A percentile compares a stretch with the other conserved stretches of the same genome.
phyloP scores from a whole-genome alignment of 2,888 invertebrate genomes.

The Crossocerus cetratus region DNA sequence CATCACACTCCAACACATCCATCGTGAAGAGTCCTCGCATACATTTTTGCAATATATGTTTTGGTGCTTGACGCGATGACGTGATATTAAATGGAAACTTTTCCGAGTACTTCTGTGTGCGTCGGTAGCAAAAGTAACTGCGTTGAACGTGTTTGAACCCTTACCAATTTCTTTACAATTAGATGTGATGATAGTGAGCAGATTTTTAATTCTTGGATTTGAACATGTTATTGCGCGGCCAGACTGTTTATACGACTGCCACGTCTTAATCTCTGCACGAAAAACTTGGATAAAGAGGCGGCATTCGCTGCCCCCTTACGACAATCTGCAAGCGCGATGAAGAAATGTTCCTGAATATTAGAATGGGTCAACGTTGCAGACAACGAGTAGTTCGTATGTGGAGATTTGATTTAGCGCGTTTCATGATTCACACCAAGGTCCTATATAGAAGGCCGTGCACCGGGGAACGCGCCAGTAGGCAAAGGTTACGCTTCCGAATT shows the following conservation, averaged over 20 bases:
- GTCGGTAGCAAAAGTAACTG: constrained; percentile 23
- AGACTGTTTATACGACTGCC: constrained; percentile 50
- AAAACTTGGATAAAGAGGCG: constrained; percentile 35
- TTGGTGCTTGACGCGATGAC: constrained; percentile 43
- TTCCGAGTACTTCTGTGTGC: constrained; percentile 24
- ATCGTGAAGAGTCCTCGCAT: constrained; percentile 47
- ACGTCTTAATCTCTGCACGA: constrained; percentile 42
- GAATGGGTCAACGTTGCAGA: constrained; percentile 31
- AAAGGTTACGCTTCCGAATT: constrained; percentile 49
- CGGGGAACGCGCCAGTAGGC: constrained; percentile 19
- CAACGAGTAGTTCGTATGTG: constrained; percentile 22
- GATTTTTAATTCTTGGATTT: constrained; percentile 44
- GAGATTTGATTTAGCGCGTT: constrained; percentile 12
- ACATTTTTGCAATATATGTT: constrained; percentile 37
- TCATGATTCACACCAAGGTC: constrained; percentile 6
- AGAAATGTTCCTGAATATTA: constrained; percentile 47
- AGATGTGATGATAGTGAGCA: constrained; percentile 25
- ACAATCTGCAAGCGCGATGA: constrained; percentile 47
- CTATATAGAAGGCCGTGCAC: constrained; percentile 7
- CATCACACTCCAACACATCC: constrained; percentile 26
- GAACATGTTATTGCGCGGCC: constrained; percentile 32
- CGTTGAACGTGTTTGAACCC: constrained; percentile 38
- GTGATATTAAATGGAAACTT: constrained; percentile 24
- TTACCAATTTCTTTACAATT: constrained; percentile 43
- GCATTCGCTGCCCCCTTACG: constrained; percentile 40